phyloP scores from a whole-genome alignment of 2,797 vertebrate genomes.

The Ciconia nigra region DNA sequence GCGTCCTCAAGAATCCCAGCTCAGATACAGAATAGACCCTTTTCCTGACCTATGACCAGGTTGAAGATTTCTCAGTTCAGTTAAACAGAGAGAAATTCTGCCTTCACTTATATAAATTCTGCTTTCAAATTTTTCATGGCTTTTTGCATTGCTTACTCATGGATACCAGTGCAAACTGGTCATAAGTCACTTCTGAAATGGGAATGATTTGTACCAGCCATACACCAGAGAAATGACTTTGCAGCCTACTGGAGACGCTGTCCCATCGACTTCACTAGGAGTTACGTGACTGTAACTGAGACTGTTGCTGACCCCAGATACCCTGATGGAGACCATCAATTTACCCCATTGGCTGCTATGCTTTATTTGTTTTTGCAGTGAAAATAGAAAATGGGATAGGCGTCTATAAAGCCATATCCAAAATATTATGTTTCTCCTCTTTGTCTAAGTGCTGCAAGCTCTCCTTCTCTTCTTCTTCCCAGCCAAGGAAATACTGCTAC shows the following conservation, averaged over 20 bases:
- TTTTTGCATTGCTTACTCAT: background rate
- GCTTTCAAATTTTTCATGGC: background rate
- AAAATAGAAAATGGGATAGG: background rate
- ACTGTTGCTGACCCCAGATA: background rate
- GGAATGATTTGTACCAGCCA: background rate
- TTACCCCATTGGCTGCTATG: background rate
- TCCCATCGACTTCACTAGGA: background rate
- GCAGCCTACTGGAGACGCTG: background rate
- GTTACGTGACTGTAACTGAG: background rate
- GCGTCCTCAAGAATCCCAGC: background rate
- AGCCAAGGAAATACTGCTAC: background rate
- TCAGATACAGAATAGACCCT: background rate
- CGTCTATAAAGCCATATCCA: background rate
- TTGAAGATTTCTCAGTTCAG: background rate
- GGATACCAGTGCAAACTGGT: background rate
- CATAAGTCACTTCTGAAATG: background rate
- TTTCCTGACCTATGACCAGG: background rate
- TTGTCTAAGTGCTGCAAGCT: background rate
- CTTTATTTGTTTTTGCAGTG: background rate
- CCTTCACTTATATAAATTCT: background rate
- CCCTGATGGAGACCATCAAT: background rate
- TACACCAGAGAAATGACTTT: background rate
- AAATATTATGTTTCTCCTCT: background rate
- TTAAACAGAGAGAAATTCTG: background rate
- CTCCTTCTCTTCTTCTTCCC: background rate